Percentiles rank a stretch among this genome's conserved stretches.
Conservation (phyloP, 2,888 invertebrate species). For the Doris montereyensis region DNA sequence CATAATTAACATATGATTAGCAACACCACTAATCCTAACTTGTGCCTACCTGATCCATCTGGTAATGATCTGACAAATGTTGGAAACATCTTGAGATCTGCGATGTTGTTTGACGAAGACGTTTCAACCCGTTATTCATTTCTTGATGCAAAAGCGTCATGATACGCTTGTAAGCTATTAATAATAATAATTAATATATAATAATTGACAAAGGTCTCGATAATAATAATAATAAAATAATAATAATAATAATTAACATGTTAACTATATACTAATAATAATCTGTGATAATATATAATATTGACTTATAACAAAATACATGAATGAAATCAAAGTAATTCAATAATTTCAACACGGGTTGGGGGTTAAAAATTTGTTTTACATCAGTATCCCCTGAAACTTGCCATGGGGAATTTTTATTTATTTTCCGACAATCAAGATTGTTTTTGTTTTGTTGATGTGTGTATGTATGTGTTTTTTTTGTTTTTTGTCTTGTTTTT, state of each 20-base stretch:
- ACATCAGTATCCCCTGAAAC: too few relatives aligned
- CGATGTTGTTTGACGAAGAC: conserved; percentile 82
- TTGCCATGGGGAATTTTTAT: too few relatives aligned
- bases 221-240: conserved; percentile 74
- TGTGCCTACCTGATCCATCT: conserved; percentile 82
- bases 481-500: too few relatives aligned
- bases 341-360: not conserved
- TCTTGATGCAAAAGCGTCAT: conserved; percentile 84
- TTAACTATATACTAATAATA: too few relatives aligned
- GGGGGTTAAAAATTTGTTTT: too few relatives aligned
- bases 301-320: too few relatives aligned
- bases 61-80: conserved; percentile 97
- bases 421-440: too few relatives aligned
- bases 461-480: too few relatives aligned
- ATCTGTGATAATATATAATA: too few relatives aligned
- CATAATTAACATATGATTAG: not conserved
- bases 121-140: conserved; percentile 85
- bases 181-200: too few relatives aligned
- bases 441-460: too few relatives aligned
- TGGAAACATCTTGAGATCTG: conserved; percentile 94
- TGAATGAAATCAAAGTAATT: not conserved
- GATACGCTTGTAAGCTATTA: conserved; percentile 84
- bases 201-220: conserved; percentile 89
- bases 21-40: too few relatives aligned
- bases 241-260: not conserved